These are phyloP conservation scores for Lasius fuliginosus DNA, from an alignment of 2,888 invertebrate genomes.

Conservation along the genomic window DNA sequence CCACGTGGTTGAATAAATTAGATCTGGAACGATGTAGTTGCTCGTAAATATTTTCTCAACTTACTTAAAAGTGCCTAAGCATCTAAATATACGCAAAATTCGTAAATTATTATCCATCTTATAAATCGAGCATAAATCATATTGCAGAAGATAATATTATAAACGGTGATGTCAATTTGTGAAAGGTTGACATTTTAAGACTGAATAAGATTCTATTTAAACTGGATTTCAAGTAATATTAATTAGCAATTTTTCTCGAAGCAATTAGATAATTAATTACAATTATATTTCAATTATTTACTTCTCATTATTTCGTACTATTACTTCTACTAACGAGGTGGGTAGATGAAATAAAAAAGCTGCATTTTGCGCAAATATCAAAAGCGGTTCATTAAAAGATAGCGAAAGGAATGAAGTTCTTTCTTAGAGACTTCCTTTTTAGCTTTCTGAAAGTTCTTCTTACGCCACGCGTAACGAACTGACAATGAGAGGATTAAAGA, in stretches of 20 bases:
- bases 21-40: conserved; percentile 21
- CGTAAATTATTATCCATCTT: conserved; percentile 12
- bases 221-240: background rate
- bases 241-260: background rate
- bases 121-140: background rate
- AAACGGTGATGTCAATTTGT: background rate
- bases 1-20: conserved; percentile 39
- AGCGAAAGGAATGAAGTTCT: conserved; percentile 20
- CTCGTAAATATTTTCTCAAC: conserved; percentile 40
- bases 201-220: background rate
- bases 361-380: background rate
- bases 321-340: background rate
- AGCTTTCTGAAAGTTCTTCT: background rate
- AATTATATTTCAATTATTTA: conserved; percentile 21
- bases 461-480: conserved; percentile 11
- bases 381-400: conserved; percentile 14
- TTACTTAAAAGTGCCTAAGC: conserved; percentile 11
- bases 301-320: conserved; percentile 4
- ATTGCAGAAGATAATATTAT: background rate
- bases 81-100: conserved; percentile 2
- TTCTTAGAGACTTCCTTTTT: background rate
- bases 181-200: background rate
- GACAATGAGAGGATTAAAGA: background rate
- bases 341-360: conserved; percentile 4
- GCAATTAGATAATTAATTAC: background rate